Evolutionary conservation across 2,113 vertebrate species (phyloP).

Genomic region (Blennius ocellaris): DNA sequence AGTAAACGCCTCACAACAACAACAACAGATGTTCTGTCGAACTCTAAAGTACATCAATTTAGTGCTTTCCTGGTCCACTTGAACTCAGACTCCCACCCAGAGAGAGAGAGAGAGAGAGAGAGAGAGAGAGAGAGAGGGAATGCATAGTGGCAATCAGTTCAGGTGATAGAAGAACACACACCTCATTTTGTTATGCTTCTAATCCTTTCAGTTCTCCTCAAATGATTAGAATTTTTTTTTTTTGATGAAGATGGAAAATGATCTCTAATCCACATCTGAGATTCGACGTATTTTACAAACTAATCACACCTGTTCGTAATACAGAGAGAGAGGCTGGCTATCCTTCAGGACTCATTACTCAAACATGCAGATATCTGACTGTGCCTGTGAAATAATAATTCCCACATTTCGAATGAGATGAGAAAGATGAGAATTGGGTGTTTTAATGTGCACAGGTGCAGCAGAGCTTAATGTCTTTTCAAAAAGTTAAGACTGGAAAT

Average conservation of each 20-base stretch:
- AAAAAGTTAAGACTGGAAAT: fast-evolving
- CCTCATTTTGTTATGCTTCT: background rate
- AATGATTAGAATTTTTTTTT: background rate
- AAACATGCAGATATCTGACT: constrained; percentile 1
- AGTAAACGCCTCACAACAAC: constrained; percentile 5
- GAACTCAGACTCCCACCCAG: constrained; percentile 28
- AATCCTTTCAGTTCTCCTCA: constrained; percentile 12
- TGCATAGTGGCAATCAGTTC: too few species aligned
- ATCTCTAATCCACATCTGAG: background rate
- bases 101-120: too few species aligned
- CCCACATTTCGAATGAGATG: constrained; percentile 6
- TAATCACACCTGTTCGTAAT: background rate
- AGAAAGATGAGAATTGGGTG: constrained; percentile 7
- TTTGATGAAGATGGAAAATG: constrained; percentile 21
- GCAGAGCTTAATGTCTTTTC: background rate
- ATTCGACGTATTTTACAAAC: background rate
- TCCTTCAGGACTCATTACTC: constrained; percentile 6
- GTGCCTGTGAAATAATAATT: background rate
- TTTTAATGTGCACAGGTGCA: constrained; percentile 30
- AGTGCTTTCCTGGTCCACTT: constrained; percentile 12
- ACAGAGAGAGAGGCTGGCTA: background rate
- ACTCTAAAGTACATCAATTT: constrained; percentile 2
- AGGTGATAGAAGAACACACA: background rate
- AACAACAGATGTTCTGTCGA: background rate
- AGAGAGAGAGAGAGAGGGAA: too few species aligned